Evolutionary conservation across 2,888 invertebrate species (phyloP), one percentile per base, ranked within the genome.

Genomic region (Patella depressa): DNA sequence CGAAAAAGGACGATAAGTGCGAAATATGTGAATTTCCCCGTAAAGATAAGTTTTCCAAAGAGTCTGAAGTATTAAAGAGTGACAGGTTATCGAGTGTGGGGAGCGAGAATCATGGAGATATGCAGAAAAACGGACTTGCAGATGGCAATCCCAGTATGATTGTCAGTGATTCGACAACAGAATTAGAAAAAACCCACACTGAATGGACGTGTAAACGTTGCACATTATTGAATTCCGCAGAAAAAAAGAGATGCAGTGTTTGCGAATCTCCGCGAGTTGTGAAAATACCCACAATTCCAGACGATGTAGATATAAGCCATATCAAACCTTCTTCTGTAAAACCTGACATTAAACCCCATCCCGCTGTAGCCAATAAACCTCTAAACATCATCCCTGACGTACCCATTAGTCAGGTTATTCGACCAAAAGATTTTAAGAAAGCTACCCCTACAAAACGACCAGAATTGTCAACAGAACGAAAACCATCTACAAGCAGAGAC

Each of bases 1-100:
- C 94, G 76, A 93, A 93, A 0, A 93, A 94, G 54, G 93, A 94
- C 81, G 93, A 94, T 11, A 93, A 94, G 80, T 96, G 96, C 90
- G 95, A 95, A 86, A 95, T 95, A 0, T 96, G 96, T 87, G 93
- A 95, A 85, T 94, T 95, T 0, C 95, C 95, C 0, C 81, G 80
- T 78, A 92, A 82, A 53, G 74, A 81, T 12, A 85, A 81, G 11
- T 77, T 85, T 73, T 84, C 85, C 19, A 53, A 72, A 12, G 55
- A 76, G 11, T 45, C 55, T 17, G 73, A 73, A 53, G 65, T 29
- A 34, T 19, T 54, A 11, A 45, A 34, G n/a, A 34, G 45, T 53
- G 69, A 78, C 19, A 34, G 45, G n/a, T 45, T 19, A 19, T 71
- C 53, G n/a, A 14, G 53, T 53, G n/a, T 34, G 12, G 14, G n/a